phyloP scores from a whole-genome alignment of 1,140 invertebrate genomes.

The Zophobas morio region DNA sequence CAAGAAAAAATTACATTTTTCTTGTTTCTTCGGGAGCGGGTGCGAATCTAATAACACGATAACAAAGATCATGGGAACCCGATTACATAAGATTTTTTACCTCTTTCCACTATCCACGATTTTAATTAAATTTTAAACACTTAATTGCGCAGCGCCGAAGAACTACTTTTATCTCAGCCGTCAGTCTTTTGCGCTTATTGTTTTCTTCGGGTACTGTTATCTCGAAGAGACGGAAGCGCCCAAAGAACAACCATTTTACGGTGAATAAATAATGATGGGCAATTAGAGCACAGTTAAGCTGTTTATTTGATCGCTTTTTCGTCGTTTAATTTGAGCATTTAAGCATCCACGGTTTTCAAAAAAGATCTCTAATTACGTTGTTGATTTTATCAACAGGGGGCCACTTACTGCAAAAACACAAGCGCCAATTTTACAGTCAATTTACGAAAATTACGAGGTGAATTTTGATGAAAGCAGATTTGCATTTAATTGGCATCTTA shows the following conservation, averaged over 20 bases:
- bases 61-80: slow-evolving; percentile 40
- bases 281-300: slow-evolving; percentile 46
- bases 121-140: slow-evolving; percentile 41
- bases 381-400: slow-evolving; percentile 16
- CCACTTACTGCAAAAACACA: slow-evolving; percentile 14
- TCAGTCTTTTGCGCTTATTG: slow-evolving; percentile 2
- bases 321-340: slow-evolving; percentile 19
- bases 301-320: slow-evolving; percentile 41
- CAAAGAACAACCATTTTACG: slow-evolving; percentile 43
- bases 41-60: slow-evolving; percentile 30
- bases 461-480: slow-evolving; percentile 13
- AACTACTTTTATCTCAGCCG: slow-evolving; percentile 6
- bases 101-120: slow-evolving; percentile 15
- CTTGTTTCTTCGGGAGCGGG: slow-evolving; percentile 29
- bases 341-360: slow-evolving; percentile 22
- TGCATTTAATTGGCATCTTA: slow-evolving; percentile 8
- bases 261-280: slow-evolving; percentile 44
- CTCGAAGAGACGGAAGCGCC: slow-evolving; percentile 33
- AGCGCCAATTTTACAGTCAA: slow-evolving; percentile 4
- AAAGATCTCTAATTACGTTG: slow-evolving; percentile 24
- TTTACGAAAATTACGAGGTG: slow-evolving; percentile 16
- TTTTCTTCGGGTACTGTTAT: slow-evolving; percentile 25
- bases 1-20: slow-evolving; percentile 46
- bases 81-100: slow-evolving; percentile 11
- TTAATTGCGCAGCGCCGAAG: slow-evolving; percentile 12